Evolutionary conservation across 2,888 invertebrate species (phyloP).

Genomic region (Ophion slaviceki): DNA sequence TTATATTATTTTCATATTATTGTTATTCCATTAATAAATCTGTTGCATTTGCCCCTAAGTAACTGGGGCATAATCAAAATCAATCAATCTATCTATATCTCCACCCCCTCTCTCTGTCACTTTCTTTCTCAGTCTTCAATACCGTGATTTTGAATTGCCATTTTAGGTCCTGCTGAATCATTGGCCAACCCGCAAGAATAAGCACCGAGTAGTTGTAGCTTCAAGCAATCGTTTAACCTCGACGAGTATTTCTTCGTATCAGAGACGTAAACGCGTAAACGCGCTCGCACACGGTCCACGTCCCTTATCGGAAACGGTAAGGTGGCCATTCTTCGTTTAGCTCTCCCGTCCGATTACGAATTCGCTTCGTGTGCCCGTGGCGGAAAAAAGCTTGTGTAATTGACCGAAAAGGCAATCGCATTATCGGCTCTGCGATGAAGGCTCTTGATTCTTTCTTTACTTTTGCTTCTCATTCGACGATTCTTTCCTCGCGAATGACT

Average conservation of each 20-base stretch:
- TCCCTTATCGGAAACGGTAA: conserved; percentile 30
- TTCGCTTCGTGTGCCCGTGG: neutral
- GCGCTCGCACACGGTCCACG: neutral
- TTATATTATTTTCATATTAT: too few relatives aligned
- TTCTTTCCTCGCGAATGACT: too few relatives aligned
- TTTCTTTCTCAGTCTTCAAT: neutral
- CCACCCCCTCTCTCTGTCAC: neutral
- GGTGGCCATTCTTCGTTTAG: conserved; percentile 12
- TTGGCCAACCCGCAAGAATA: neutral
- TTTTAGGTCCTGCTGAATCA: conserved; percentile 5
- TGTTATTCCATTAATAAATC: too few relatives aligned
- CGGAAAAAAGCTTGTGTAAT: conserved; percentile 6
- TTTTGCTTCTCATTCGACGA: too few relatives aligned
- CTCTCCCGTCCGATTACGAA: conserved; percentile 6
- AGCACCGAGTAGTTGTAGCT: conserved; percentile 29
- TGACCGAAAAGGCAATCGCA: neutral
- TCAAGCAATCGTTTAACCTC: conserved; percentile 23
- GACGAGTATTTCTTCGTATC: conserved; percentile 18
- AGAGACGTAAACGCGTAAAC: neutral
- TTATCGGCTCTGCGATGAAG: neutral
- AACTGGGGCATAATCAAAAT: too few relatives aligned
- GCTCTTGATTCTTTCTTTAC: too few relatives aligned
- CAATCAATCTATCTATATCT: too few relatives aligned
- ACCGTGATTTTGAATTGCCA: conserved; percentile 6
- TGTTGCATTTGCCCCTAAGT: neutral